A percentile compares a stretch with the other conserved stretches of the same genome.
phyloP scores from a whole-genome alignment of 2,113 vertebrate species.

The Anthoscopus minutus region DNA sequence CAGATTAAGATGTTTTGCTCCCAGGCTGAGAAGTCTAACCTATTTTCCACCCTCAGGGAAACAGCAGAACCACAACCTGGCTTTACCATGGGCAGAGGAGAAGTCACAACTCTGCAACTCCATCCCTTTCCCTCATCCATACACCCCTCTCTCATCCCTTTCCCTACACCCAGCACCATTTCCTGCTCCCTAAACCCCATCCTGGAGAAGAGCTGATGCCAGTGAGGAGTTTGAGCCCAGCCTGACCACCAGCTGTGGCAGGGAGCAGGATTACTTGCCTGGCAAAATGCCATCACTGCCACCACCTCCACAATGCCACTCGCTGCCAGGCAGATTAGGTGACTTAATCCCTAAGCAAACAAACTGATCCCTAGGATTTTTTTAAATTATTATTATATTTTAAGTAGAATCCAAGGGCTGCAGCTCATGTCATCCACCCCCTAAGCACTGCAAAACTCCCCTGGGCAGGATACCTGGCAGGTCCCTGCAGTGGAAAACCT shows the following conservation, averaged over 20 bases:
- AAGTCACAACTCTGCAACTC: too few relatives aligned
- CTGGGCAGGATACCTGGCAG: fast-evolving
- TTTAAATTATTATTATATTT: not conserved
- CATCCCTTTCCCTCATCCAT: not conserved
- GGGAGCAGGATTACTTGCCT: not conserved
- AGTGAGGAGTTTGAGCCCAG: not conserved
- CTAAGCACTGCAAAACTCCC: too few relatives aligned
- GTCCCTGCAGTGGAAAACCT: not conserved
- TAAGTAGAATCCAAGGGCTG: not conserved
- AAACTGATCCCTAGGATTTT: not conserved
- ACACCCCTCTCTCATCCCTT: not conserved
- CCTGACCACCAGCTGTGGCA: fast-evolving
- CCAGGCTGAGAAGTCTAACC: not conserved
- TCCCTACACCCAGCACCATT: not conserved
- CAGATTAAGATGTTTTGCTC: not conserved
- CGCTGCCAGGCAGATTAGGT: not conserved
- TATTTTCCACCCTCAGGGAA: not conserved
- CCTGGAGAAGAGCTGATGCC: not conserved
- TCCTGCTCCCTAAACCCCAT: not conserved
- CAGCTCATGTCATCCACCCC: not conserved
- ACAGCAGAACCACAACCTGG: not conserved
- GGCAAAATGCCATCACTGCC: not conserved
- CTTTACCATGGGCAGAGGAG: fast-evolving
- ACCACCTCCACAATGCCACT: not conserved
- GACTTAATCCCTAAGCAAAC: constrained; percentile 16